These are phyloP conservation scores for Paedocypris micromegethes DNA, from an alignment of 2,797 vertebrate genomes.

Conservation along the genomic window DNA sequence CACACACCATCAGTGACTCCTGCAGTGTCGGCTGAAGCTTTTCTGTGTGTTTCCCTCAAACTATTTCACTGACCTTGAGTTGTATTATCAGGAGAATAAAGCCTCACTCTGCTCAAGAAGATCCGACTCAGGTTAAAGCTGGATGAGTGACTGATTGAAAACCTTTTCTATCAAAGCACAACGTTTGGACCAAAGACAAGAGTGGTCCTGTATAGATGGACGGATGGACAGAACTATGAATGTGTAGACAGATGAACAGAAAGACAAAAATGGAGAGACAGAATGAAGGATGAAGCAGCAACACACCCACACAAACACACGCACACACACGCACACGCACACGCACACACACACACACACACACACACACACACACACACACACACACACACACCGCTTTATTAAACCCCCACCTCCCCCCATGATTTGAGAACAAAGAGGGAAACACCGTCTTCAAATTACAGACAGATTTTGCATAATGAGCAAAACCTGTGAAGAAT, in stretches of 20 bases:
- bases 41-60: conserved; percentile 35
- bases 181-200: conserved; percentile 10
- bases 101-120: conserved; percentile 29
- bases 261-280: too few relatives aligned
- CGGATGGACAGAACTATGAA: too few relatives aligned
- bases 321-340: too few relatives aligned
- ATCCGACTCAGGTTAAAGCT: conserved; percentile 33
- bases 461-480: conserved; percentile 18
- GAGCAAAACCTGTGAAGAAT: conserved; percentile 7
- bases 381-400: too few relatives aligned
- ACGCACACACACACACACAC: too few relatives aligned
- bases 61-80: conserved; percentile 46
- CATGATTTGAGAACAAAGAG: conserved; percentile 11
- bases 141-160: conserved; percentile 28
- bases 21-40: conserved; percentile 31
- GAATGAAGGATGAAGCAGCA: too few relatives aligned
- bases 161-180: conserved; percentile 4
- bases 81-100: conserved; percentile 46
- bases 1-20: conserved; percentile 22
- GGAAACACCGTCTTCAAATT: conserved; percentile 9
- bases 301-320: too few relatives aligned
- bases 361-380: too few relatives aligned
- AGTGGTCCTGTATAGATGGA: not conserved
- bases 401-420: too few relatives aligned
- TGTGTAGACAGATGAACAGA: too few relatives aligned